Conservation (phyloP, 2,888 invertebrate species). For the Hypselothyrea guttata region DNA sequence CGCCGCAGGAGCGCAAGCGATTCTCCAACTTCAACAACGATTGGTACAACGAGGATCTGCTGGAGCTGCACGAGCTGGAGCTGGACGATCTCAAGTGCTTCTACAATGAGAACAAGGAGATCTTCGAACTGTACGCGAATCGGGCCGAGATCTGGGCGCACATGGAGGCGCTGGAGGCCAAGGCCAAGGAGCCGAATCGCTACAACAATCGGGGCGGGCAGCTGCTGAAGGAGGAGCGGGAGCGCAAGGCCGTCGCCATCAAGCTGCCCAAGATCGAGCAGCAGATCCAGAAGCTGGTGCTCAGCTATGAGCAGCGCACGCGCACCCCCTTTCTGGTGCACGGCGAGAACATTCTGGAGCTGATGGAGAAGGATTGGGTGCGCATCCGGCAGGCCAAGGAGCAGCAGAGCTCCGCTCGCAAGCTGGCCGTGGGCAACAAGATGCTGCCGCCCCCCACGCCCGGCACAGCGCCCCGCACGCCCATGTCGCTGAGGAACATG, state of each 20-base stretch:
- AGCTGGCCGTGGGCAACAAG: conserved; percentile 52
- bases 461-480: conserved; percentile 60
- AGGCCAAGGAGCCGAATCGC: conserved; percentile 90
- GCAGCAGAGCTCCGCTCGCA: conserved; percentile 82
- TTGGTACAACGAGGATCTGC: conserved; percentile 90
- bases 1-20: conserved; percentile 84
- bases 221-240: conserved; percentile 92
- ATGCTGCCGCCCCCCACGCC: conserved; percentile 43
- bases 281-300: conserved; percentile 84
- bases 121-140: conserved; percentile 86
- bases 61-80: conserved; percentile 91
- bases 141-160: conserved; percentile 89
- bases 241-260: conserved; percentile 89
- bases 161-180: conserved; percentile 89
- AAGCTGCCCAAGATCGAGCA: conserved; percentile 89
- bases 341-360: conserved; percentile 85
- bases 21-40: conserved; percentile 87
- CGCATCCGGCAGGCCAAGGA: conserved; percentile 82
- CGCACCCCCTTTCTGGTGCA: conserved; percentile 85
- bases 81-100: conserved; percentile 86
- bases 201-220: conserved; percentile 95
- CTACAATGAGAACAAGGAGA: conserved; percentile 86
- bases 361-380: conserved; percentile 86
- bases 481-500: conserved; percentile 67
- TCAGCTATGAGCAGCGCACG: conserved; percentile 84